These are phyloP conservation scores for Brachystomella parvula DNA, from an alignment of 1,140 invertebrate genomes.

Conservation along the genomic window DNA sequence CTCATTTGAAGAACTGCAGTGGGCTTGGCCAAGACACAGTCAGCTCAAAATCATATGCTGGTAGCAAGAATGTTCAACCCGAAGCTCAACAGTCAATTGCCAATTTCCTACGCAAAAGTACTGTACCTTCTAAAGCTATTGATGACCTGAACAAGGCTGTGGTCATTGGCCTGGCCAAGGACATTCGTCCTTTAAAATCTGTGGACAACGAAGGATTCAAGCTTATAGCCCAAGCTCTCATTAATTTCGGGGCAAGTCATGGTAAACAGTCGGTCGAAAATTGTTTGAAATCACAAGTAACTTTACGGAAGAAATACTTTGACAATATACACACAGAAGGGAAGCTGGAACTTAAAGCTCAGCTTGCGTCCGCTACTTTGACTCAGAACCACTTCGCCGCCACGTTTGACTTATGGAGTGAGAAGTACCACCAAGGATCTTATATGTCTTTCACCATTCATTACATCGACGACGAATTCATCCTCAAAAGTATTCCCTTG, in stretches of 20 bases:
- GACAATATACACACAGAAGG: not conserved
- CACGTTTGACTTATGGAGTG: constrained; percentile 25
- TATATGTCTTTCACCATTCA: constrained; percentile 21
- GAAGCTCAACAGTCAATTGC: not conserved
- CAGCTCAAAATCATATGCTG: not conserved
- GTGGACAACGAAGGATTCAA: constrained; percentile 21
- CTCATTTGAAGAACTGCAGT: not conserved
- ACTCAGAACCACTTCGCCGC: constrained; percentile 10
- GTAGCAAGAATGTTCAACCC: no score
- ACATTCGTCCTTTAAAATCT: constrained; percentile 15
- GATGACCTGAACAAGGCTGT: constrained; percentile 6
- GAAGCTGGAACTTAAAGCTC: not conserved
- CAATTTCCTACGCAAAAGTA: not conserved
- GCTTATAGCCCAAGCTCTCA: constrained; percentile 9
- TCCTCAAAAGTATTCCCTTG: not conserved
- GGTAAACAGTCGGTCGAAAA: constrained; percentile 10
- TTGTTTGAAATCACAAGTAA: not conserved
- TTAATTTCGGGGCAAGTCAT: constrained; percentile 22
- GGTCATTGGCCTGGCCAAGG: constrained; percentile 16
- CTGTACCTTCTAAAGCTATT: not conserved
- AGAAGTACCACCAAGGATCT: constrained; percentile 16
- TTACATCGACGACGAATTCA: constrained; percentile 10
- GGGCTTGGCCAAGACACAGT: not conserved
- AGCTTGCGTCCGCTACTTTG: not conserved
- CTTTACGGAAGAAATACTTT: constrained; percentile 4